A percentile compares a stretch with the other conserved stretches of the same genome.
phyloP scores from a whole-genome alignment of 2,113 vertebrate species.

The Pimephales promelas region DNA sequence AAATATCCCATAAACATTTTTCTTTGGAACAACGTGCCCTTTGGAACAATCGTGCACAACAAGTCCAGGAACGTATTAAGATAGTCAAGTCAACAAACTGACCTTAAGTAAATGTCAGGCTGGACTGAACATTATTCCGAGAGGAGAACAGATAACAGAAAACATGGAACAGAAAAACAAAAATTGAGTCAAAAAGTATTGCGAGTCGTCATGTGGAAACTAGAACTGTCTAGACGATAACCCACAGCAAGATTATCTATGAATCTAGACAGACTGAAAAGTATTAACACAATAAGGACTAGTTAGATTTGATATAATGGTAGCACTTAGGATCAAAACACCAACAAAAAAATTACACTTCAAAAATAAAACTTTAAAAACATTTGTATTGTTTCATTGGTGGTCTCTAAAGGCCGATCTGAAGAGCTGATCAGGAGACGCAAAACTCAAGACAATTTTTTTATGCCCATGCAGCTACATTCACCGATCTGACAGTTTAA shows the following conservation, averaged over 20 bases:
- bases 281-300: neutral
- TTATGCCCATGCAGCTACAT: too few relatives aligned
- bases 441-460: too few relatives aligned
- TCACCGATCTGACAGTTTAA: too few relatives aligned
- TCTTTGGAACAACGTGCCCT: neutral
- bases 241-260: neutral
- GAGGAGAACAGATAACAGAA: constrained; percentile 10
- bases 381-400: too few relatives aligned
- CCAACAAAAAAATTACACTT: neutral
- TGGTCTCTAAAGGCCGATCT: too few relatives aligned
- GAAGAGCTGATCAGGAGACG: too few relatives aligned
- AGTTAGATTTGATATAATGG: neutral
- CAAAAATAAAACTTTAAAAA: neutral
- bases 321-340: neutral
- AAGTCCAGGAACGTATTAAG: neutral
- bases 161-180: neutral
- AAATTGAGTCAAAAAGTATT: neutral
- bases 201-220: neutral
- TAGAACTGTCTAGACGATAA: neutral
- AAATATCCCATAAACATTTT: neutral
- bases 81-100: constrained; percentile 14
- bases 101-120: neutral
- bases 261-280: neutral
- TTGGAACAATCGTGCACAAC: neutral
- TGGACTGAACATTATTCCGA: neutral